Base-by-base conservation (phyloP, 2,113 vertebrate genomes). In the Meles meles region DNA sequence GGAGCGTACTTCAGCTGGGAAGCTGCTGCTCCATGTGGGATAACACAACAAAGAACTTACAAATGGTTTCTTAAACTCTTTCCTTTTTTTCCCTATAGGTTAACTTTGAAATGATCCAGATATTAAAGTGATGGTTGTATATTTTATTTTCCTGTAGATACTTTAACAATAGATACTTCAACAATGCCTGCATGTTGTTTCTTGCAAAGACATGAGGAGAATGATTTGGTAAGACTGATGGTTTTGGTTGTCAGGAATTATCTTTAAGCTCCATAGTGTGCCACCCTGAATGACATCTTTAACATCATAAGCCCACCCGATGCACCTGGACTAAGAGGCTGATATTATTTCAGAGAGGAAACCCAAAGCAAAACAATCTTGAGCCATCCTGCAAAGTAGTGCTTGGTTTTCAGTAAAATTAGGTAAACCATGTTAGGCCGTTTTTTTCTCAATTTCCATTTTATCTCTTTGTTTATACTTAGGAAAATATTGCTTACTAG, bases 141-240 rank as follows among this genome's bases (percentile, higher is more conserved):
- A 59, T 80, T 95, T 93, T 94, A 82, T 88, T 92, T 89, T 87
- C 57, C 71, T 87, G 5, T 23, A 90, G 55, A 11, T 74, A 92
- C n/a, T 93, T 80, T 39, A 72, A 76, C 47, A 93, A 10, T 89
- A 90, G 55, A 11, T 74, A 92, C n/a, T 93, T 80, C 47, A 72
- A 76, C 47, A 93, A 10, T 89, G 23, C 21, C n/a, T n/a, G 14
- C 5, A n/a, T 59, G 88, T 63, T 57, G 59, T 76, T 29, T 31
- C 21, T 92, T 88, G 20, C 25, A 39, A 44, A 37, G 31, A 71
- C 34, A 74, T 34, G 5, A 59, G 84, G 7, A 76, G 57, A 90
- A 57, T 37, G 25, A 21, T 85, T 59, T 55, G 52, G 18, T 31
- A 81, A 37, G 31, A 42, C 47, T 39, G 13, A 25, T 52, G 42